A percentile compares a stretch with the other conserved stretches of the same genome.
These are phyloP conservation scores for Laterallus jamaicensis DNA, from an alignment of 2,113 vertebrate genomes.

Conservation along the genomic window DNA sequence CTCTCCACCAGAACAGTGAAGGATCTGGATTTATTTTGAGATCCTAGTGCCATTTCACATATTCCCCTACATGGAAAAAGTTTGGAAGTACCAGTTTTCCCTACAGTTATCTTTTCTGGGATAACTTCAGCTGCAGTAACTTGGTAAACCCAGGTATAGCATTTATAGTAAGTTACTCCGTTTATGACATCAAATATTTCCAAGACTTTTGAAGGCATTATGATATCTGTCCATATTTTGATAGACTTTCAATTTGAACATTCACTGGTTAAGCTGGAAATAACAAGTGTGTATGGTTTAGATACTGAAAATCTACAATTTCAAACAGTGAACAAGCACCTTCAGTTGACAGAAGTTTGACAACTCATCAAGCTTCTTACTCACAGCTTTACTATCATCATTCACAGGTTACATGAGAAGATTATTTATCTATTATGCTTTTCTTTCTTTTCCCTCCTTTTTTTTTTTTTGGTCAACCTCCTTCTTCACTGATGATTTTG, in stretches of 20 bases:
- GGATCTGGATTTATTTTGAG: neutral
- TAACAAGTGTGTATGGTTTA: neutral
- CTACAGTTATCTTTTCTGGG: neutral
- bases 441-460: neutral
- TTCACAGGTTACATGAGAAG: neutral
- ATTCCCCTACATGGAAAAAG: neutral
- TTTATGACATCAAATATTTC: neutral
- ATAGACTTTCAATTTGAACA: constrained; percentile 4
- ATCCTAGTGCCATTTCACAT: neutral
- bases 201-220: neutral
- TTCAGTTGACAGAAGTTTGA: neutral
- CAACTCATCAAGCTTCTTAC: neutral
- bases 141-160: neutral
- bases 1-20: neutral
- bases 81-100: neutral
- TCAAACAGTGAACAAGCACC: neutral
- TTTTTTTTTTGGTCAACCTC: neutral
- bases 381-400: neutral
- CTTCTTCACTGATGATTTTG: neutral
- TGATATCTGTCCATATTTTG: neutral
- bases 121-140: neutral
- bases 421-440: neutral
- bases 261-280: neutral
- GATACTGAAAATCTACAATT: neutral
- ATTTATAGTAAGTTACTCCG: neutral